Percentiles rank a stretch among this genome's conserved stretches.
Evolutionary conservation across 1,140 invertebrate species (phyloP).

Genomic region (Diachasmimorpha longicaudata): DNA sequence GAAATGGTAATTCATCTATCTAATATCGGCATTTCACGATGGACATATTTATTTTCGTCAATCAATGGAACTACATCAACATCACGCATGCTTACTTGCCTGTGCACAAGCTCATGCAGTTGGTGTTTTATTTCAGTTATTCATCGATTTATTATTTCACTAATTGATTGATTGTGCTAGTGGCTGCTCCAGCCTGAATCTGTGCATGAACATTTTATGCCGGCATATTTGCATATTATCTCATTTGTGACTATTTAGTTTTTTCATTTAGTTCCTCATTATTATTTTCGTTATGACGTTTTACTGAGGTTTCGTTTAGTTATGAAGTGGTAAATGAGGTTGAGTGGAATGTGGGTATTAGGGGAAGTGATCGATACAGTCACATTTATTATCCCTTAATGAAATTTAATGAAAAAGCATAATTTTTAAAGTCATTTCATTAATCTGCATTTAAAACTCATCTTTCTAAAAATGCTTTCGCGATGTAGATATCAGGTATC

Average conservation of each 20-base stretch:
- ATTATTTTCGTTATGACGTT: conserved; percentile 14
- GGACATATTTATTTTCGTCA: not conserved
- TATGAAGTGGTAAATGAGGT: too few relatives aligned
- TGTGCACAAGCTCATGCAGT: not conserved
- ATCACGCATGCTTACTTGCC: conserved; percentile 3
- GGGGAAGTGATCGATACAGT: too few relatives aligned
- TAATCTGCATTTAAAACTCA: too few relatives aligned
- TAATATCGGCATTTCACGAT: conserved; percentile 2
- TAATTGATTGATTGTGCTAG: not conserved
- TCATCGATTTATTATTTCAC: not conserved
- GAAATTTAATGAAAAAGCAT: too few relatives aligned
- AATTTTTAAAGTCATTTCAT: too few relatives aligned
- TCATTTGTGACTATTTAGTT: conserved; percentile 34
- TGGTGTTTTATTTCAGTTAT: not conserved
- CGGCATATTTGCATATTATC: conserved; percentile 58
- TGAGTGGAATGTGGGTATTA: too few relatives aligned
- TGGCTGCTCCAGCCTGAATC: conserved; percentile 47
- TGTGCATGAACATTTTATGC: conserved; percentile 59
- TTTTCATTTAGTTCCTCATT: conserved; percentile 29
- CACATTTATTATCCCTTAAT: too few relatives aligned
- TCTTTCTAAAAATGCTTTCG: too few relatives aligned
- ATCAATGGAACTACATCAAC: not conserved
- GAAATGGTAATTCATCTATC: conserved; percentile 60
- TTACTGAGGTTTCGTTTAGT: not conserved
- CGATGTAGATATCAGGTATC: too few relatives aligned